Base-by-base conservation (phyloP, 2,113 vertebrate genomes). In the Lynx canadensis region DNA sequence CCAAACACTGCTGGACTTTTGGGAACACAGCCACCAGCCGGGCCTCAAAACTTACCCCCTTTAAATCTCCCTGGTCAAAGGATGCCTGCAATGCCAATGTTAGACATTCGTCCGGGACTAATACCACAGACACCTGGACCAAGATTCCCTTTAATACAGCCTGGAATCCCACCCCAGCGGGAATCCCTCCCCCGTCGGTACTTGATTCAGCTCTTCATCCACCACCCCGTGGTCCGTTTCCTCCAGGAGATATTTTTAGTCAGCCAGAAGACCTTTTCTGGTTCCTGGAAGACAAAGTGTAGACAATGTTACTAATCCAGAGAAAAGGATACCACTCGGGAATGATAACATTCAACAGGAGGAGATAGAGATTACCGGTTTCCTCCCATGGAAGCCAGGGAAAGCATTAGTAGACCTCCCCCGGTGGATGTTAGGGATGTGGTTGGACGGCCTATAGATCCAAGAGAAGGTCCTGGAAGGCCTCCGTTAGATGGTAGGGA, bases 351-450 rank as follows among this genome's bases (percentile, higher is more conserved):
- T 99, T 95, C 99, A 99, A 45, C 99, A 99, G 97, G 99, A 96
- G 99, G 99, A 96, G 99, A 99, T 97, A 99, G 99, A 99, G 99
- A 99, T 99, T 99, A 99, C 97, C 99, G 99, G 87, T 99, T 99
- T 98, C 99, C 99, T 97, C 99, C 99, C 4, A 97, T 99, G 55
- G 99, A 99, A 92, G 98, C 98, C 94, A 83, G 99, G 84, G 99
- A 99, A 90, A 98, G 95, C 94, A 94, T 99, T 91, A 97, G 80
- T 89, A 99, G 99, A 55, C 98, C 99, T 4, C 98, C 99, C 92
- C 98, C 98, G 1, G 97, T 99, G 90, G 99, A 99, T 94, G 98
- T 99, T 96, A 99, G 98, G 97, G 99, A 99, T 93, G 94, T 98
- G 60, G 98, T 98, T 94, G 98, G 98, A 41, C 98, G 99, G 52